These are phyloP conservation scores for Eupeodes corollae DNA, from an alignment of 1,140 invertebrate genomes.

Conservation along the genomic window DNA sequence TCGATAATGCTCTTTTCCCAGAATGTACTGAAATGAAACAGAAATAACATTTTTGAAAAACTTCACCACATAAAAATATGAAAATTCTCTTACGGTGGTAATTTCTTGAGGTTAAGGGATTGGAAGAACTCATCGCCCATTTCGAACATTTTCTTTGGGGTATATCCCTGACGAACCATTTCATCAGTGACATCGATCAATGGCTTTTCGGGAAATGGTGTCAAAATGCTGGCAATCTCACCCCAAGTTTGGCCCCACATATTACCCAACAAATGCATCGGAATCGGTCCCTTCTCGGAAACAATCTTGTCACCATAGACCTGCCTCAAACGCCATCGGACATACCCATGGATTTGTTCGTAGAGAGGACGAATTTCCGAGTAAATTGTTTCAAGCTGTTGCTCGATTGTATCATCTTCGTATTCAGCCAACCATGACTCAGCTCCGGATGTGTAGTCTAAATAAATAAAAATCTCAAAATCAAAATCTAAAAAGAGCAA, in stretches of 20 bases:
- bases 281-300: constrained; percentile 66
- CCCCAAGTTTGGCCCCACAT: constrained; percentile 89
- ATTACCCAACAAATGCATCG: constrained; percentile 85
- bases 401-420: constrained; percentile 47
- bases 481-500: no score
- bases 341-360: constrained; percentile 62
- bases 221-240: constrained; percentile 52
- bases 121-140: constrained; percentile 77
- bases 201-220: constrained; percentile 64
- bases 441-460: constrained; percentile 45
- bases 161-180: constrained; percentile 62
- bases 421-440: constrained; percentile 50
- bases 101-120: constrained; percentile 68
- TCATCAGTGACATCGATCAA: constrained; percentile 58
- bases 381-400: constrained; percentile 47
- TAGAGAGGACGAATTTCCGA: constrained; percentile 51
- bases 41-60: no score
- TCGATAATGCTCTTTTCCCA: constrained; percentile 73
- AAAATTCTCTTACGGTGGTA: constrained; percentile 49
- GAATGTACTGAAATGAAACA: constrained; percentile 40
- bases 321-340: constrained; percentile 57
- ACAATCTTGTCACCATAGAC: constrained; percentile 61
- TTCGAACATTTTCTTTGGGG: constrained; percentile 63
- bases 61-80: neutral
- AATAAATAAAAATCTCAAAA: neutral